Evolutionary conservation across 2,113 vertebrate species (phyloP).

Genomic region (Ptyas mucosa): DNA sequence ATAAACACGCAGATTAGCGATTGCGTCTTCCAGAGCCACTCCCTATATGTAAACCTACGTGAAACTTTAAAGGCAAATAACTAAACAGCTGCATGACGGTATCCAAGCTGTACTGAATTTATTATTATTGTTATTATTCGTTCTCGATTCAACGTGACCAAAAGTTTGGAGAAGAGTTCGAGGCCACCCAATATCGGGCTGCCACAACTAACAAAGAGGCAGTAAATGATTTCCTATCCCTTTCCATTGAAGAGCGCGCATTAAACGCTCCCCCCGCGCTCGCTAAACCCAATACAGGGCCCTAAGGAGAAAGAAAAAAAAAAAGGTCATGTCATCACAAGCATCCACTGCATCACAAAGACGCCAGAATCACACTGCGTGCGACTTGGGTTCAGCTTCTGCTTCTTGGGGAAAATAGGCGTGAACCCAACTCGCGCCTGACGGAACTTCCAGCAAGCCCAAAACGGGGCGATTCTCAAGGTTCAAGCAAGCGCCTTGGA

Average conservation of each 20-base stretch:
- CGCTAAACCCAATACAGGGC: not conserved
- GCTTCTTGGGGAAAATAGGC: not conserved
- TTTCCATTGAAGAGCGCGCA: not conserved
- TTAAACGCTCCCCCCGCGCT: no score
- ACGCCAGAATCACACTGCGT: not conserved
- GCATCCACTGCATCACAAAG: not conserved
- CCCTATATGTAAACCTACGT: not conserved
- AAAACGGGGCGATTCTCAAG: not conserved
- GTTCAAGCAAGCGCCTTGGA: no score
- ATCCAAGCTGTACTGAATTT: not conserved
- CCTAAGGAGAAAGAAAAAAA: not conserved
- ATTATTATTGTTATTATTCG: not conserved
- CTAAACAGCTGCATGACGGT: not conserved
- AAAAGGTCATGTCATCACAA: not conserved
- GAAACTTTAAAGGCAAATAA: not conserved
- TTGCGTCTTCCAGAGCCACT: not conserved
- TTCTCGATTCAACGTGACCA: not conserved
- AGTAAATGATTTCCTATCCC: not conserved
- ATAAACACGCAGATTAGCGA: not conserved
- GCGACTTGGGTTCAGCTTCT: not conserved
- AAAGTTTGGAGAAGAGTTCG: not conserved
- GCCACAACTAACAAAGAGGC: not conserved
- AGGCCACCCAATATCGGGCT: not conserved
- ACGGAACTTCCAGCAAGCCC: not conserved
- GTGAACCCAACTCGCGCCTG: not conserved